Percentiles rank a stretch among this genome's conserved stretches.
Conservation (phyloP, 2,888 invertebrate species). For the Schizaphis graminum region DNA sequence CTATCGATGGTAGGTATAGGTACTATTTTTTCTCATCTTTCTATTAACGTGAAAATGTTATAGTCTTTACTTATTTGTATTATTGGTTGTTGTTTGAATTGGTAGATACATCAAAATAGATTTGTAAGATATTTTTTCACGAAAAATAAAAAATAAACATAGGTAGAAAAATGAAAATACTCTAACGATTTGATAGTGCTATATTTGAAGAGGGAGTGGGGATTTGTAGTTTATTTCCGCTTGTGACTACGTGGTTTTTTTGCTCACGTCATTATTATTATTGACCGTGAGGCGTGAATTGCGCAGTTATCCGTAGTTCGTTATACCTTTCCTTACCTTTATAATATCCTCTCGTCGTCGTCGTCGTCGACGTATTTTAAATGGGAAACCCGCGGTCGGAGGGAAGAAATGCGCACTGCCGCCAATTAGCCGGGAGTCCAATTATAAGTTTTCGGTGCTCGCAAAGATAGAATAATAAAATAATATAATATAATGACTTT, state of each 20-base stretch:
- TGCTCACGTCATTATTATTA: neutral
- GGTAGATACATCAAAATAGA: too few relatives aligned
- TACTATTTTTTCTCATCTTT: neutral
- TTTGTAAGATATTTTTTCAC: too few relatives aligned
- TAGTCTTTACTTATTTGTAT: neutral
- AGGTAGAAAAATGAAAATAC: neutral
- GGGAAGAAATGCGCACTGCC: neutral
- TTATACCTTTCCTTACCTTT: neutral
- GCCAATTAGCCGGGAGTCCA: constrained; percentile 8
- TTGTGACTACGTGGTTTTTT: neutral
- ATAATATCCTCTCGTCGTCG: neutral
- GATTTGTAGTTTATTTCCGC: neutral
- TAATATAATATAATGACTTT: neutral
- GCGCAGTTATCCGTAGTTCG: neutral
- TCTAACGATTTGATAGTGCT: neutral
- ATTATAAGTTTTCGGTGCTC: neutral
- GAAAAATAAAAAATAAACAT: too few relatives aligned
- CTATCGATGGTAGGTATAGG: neutral
- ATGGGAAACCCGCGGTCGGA: neutral
- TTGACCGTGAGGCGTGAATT: neutral
- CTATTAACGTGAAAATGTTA: neutral
- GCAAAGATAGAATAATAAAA: neutral
- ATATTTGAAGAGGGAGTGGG: neutral
- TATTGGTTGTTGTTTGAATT: too few relatives aligned
- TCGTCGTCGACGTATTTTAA: neutral